Percentiles rank a stretch among this genome's conserved stretches.
phyloP scores from a whole-genome alignment of 2,797 vertebrate species.

The Bryconaethiops microstoma region DNA sequence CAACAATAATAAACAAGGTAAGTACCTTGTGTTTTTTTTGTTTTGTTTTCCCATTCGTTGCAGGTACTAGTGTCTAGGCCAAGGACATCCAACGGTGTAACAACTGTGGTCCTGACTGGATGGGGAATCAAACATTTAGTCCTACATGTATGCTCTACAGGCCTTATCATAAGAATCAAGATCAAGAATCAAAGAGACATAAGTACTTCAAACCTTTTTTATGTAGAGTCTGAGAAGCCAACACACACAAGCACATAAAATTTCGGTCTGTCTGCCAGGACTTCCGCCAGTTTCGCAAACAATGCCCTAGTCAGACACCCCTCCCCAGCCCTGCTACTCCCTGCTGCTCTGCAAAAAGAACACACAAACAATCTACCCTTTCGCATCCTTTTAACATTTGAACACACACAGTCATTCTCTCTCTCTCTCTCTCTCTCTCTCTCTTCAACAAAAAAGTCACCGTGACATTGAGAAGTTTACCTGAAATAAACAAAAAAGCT shows the following conservation, averaged over 20 bases:
- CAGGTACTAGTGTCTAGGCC: not conserved
- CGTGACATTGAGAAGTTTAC: not conserved
- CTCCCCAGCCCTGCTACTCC: conserved; percentile 55
- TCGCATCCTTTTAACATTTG: not conserved
- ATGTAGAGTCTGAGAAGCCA: not conserved
- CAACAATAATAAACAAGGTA: too few species aligned
- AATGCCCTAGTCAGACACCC: conserved; percentile 65
- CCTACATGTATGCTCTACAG: not conserved
- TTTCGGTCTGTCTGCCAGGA: conserved; percentile 28
- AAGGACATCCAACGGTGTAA: not conserved
- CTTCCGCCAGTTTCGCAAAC: conserved; percentile 64
- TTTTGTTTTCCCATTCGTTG: not conserved
- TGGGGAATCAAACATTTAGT: not conserved
- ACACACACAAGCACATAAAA: conserved; percentile 20
- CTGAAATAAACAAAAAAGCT: not conserved
- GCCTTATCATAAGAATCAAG: not conserved
- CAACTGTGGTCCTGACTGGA: not conserved
- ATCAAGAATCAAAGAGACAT: not conserved
- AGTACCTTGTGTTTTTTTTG: not conserved
- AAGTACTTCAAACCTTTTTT: not conserved
- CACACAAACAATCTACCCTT: conserved; percentile 41
- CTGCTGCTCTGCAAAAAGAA: conserved; percentile 56
- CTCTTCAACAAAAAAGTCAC: not conserved
- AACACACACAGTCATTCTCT: not conserved
- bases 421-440: not conserved